Evolutionary conservation across 2,888 invertebrate species (phyloP), one percentile per base, ranked within the genome.

Genomic region (Drosophila ochracea): DNA sequence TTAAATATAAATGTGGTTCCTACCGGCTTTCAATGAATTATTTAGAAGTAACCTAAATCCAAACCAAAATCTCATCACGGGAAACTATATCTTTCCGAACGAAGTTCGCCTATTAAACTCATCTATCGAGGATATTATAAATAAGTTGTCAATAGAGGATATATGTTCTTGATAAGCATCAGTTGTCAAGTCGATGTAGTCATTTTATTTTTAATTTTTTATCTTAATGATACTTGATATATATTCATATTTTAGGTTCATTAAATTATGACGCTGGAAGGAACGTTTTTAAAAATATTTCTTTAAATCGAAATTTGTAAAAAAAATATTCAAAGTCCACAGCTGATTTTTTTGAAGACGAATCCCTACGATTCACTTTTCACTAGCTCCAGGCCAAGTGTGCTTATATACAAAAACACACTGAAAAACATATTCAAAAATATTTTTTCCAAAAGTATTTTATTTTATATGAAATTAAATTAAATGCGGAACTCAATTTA

Each of bases 1-100:
- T 25, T 63, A 62, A 69, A 63, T n/a, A 39, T 58, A 21, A 63
- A 52, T 68, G 68, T 55, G 28, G 39, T 35, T 1, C 16, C 13
- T 35, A 21, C 4, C 19, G 28, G 4, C 13, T 13, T 33, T 65
- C 10, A 10, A 5, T 25, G 4, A 25, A 9, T 25, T 47, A 47
- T 47, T 47, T 25, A 16, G 9, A 47, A 47, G 21, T 21, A 47
- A 21, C 7, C 43, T 13, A 13, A 47, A 47, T 25, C 4, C 7
- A 25, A 25, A 25, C 21, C 11, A 43, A 11, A 5, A 11, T 2
- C 5, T 11, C 2, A 9, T 25, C 4, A 2, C 7, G 1, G 4
- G 2, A 4, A 16, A 21, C 25, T 16, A 25, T 16, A 2, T 6
- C 3, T 21, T 21, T 5, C 11, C 6, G 21, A 21, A 21, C 0